Percentiles rank a stretch among this genome's conserved stretches.
These are phyloP conservation scores for Corythaeola cristata DNA, from an alignment of 2,113 vertebrate species.

Conservation along the genomic window DNA sequence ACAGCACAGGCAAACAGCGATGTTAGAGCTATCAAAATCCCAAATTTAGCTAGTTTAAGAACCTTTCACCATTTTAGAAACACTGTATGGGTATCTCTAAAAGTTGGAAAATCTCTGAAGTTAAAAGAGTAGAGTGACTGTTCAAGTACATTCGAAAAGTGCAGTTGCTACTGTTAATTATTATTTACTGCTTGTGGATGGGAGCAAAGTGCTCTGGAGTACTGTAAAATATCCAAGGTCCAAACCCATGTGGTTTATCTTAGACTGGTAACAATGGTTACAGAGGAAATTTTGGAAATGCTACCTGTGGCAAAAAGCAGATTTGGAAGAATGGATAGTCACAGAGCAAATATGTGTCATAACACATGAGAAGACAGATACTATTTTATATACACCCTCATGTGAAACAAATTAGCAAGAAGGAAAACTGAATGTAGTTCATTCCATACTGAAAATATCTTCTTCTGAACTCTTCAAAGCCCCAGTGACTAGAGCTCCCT, in stretches of 20 bases:
- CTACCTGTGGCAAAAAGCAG: neutral
- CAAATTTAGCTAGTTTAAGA: neutral
- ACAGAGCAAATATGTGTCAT: neutral
- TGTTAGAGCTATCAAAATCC: neutral
- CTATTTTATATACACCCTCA: neutral
- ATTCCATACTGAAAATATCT: neutral
- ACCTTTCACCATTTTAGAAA: neutral
- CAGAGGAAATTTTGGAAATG: neutral
- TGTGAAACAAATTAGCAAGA: neutral
- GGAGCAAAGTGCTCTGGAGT: slow-evolving; percentile 21
- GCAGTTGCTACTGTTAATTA: neutral
- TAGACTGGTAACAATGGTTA: neutral
- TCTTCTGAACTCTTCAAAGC: too few species aligned
- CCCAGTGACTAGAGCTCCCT: neutral
- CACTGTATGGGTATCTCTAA: neutral
- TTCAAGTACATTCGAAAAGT: neutral
- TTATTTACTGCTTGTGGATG: neutral
- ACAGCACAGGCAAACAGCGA: neutral
- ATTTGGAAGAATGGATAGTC: neutral
- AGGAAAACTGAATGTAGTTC: neutral
- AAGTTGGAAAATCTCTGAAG: neutral
- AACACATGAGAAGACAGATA: neutral
- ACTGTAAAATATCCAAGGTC: neutral
- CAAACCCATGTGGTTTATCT: neutral
- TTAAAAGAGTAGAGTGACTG: neutral